Conservation (phyloP, 2,888 invertebrate species). For the Hetaerina titia region DNA sequence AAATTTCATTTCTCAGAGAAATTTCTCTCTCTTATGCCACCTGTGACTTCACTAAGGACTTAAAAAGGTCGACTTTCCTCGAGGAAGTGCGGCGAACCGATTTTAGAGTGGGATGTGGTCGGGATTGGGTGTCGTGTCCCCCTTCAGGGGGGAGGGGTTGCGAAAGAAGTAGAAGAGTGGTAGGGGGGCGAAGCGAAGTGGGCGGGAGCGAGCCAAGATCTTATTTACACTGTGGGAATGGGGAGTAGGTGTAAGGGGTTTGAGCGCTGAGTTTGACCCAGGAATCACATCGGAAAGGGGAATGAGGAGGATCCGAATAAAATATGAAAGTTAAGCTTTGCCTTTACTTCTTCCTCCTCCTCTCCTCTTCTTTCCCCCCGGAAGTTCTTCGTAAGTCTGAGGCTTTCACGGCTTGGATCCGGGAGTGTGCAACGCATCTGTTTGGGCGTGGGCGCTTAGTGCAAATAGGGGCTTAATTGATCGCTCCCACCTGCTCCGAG, state of each 20-base stretch:
- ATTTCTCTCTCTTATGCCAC: background rate
- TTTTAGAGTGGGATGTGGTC: background rate
- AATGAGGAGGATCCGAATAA: background rate
- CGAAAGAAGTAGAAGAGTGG: background rate
- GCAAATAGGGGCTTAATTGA: background rate
- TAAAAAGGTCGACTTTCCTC: background rate
- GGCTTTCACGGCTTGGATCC: background rate
- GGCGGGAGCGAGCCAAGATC: background rate
- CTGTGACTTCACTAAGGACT: background rate
- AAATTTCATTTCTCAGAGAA: background rate
- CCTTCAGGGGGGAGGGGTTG: background rate
- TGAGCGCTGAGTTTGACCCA: background rate
- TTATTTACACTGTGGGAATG: background rate
- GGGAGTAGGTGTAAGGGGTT: background rate
- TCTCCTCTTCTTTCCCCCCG: too few relatives aligned
- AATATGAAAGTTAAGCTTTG: background rate
- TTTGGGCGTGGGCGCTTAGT: background rate
- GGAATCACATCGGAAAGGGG: background rate
- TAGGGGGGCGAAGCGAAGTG: too few relatives aligned
- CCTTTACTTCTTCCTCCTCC: background rate
- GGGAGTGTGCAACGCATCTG: slow-evolving; percentile 1
- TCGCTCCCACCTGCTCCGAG: slow-evolving; percentile 1
- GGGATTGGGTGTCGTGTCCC: background rate
- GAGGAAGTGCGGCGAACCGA: background rate
- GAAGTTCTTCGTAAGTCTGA: background rate